Base-by-base conservation (phyloP, 2,113 vertebrate species). In the Passerina amoena region DNA sequence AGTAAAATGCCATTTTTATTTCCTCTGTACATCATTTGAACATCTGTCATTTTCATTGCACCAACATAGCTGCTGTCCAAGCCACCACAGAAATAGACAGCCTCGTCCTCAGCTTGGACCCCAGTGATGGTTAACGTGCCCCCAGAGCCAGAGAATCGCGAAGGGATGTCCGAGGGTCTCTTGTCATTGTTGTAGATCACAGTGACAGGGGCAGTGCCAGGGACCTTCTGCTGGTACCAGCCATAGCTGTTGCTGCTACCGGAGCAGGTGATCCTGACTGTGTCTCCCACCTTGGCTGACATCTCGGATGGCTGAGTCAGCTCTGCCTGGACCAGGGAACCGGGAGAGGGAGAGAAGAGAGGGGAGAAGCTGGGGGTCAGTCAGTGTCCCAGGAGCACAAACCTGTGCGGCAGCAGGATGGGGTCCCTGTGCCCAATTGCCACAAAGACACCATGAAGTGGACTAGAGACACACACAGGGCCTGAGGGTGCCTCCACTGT, bases 141-240 rank as follows among this genome's bases (percentile, higher is more conserved):
- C 0, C 0, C 0, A 7, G 80, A 88, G 1, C 45, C 10, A 0
- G 82, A 90, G 86, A 96, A 83, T 6, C 8, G 11, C 0, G 50
- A 65, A 47, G 78, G 80, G 59, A 72, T 73, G n/a, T 0, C 66
- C 0, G 66, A 69, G 33, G 69, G 64, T 79, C 35, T 72, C 1
- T 13, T 8, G 33, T 2, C 5, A 33, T 21, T 54, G 19, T 4
- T 0, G 0, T 80, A 87, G 50, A 63, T 81, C 50, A 94, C 30
- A n/a, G 71, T 47, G 87, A 69, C 5, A n/a, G n/a, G 20, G 79
- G 1, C 50, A n/a, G 0, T 35, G n/a, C 56, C 56, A 25, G 56
- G 56, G 6, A 59, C 14, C 37, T 64, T 95, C 78, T 94, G 72
- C 51, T 96, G 85, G n/a, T 4, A 83, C 54, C 54, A 75, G 44